These are phyloP conservation scores for Gallinago undulata DNA, from an alignment of 2,113 vertebrate genomes.

Conservation along the genomic window DNA sequence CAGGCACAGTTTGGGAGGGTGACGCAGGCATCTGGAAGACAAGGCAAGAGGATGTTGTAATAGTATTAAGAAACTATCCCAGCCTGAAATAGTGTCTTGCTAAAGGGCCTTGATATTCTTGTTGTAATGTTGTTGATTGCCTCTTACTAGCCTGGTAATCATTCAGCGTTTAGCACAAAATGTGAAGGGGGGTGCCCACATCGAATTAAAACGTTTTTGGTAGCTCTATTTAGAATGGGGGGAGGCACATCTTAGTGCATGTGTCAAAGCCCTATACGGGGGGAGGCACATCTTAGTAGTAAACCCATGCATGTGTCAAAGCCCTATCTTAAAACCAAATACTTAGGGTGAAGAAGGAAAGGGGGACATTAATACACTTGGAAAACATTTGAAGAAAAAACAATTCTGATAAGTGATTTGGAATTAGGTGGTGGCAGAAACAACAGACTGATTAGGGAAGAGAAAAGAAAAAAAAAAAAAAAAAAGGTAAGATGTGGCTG, in stretches of 20 bases:
- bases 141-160: neutral
- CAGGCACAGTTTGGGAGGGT: neutral
- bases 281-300: neutral
- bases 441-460: neutral
- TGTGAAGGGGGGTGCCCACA: fast-evolving
- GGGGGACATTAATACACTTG: neutral
- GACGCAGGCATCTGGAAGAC: neutral
- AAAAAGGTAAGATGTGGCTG: neutral
- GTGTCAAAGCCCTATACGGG: fast-evolving
- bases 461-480: neutral
- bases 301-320: neutral
- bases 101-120: neutral
- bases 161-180: neutral
- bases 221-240: neutral
- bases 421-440: neutral
- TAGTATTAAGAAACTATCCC: neutral
- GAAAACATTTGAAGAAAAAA: neutral
- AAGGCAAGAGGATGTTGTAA: neutral
- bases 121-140: neutral
- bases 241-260: neutral
- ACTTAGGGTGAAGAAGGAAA: neutral
- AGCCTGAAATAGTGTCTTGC: slow-evolving; percentile 1
- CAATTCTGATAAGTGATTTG: neutral
- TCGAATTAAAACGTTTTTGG: neutral
- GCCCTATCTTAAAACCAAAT: neutral